Evolutionary conservation across 2,113 vertebrate genomes (phyloP), one percentile per base, ranked within the genome.

Genomic region (Uropsilus gracilis): DNA sequence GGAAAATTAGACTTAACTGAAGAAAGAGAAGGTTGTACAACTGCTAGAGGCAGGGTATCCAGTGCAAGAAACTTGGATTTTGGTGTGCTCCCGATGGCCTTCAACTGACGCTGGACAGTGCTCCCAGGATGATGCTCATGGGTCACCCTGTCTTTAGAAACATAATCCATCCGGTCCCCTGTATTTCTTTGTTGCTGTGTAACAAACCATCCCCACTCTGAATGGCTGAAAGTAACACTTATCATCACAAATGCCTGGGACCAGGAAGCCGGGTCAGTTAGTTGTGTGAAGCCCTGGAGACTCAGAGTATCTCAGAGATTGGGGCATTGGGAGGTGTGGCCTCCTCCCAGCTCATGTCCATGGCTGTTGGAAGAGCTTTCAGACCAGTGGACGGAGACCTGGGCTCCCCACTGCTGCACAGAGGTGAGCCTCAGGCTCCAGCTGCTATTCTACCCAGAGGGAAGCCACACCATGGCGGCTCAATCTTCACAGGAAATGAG

Each of bases 51-150:
- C 7, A 50, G 48, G 11, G 12, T 13, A 50, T 50, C 16, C 48
- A 50, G n/a, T 14, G 16, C 48, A 3, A 50, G 71, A 72, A 90
- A 14, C 28, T 46, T 61, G 30, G 11, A 34, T 5, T 50, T 72
- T 57, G 46, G 37, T 86, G 7, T 13, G 3, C 5, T 34, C 26
- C 50, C 6, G 9, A 14, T 0, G 1, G 9, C 68, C 4, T 0
- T 57, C 46, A 46, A 72, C 11, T 44, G 20, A 86, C n/a, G 42
- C 2, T 28, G 32, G 34, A 28, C 3, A 0, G 2, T 11, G 5
- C 50, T 46, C 10, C 13, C 7, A 34, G 55, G 26, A 91, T 26
- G 64, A 88, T 81, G 2, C 2, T 50, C 8, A 39, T 46, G 16
- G 9, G 24, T 39, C 28, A 0, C 1, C n/a, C n/a, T n/a, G n/a